Evolutionary conservation across 2,113 vertebrate species (phyloP), one percentile per base, ranked within the genome.

Genomic region (Tor tambroides): DNA sequence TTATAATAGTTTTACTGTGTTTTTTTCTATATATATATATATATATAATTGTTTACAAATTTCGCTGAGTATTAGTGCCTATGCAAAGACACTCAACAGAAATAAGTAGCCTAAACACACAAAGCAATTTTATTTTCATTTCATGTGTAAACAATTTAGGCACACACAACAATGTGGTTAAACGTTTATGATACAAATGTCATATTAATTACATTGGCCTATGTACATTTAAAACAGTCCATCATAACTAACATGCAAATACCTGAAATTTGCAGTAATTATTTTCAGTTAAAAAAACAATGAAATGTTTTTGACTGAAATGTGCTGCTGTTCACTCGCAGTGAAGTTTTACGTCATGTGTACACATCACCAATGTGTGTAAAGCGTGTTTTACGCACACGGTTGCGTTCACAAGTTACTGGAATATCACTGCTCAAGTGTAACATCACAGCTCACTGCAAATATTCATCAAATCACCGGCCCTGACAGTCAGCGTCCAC

Each of bases 101-200:
- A 17, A 32, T 15, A 87, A 71, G 10, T 30, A n/a, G n/a, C n/a
- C n/a, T n/a, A 82, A 38, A 59, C n/a, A 90, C 90, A 88, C 88
- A 89, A 91, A 92, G 84, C 35, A 32, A 30, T 86, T 94, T 93
- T 76, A 93, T 92, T 94, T 49, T 89, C 80, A 91, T 88, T 89
- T 87, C 79, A 91, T 89, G 85, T 89, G 90, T 92, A 92, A 91
- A 38, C 7, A 46, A 86, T n/a, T 41, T 56, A 93, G 91, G 89
- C 90, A 93, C 88, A 89, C 71, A 76, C 54, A 83, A 79, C 80
- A 88, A 86, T 79, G 84, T 23, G 88, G 49, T 84, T 72, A 84
- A 87, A 88, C 80, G 28, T 32, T 83, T 56, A 72, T 80, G 81
- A 84, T 88, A 83, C 85, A 90, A 92, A 88, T 35, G 51, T 4